These are phyloP conservation scores for Paralichthys olivaceus DNA, from an alignment of 2,113 vertebrate genomes.

Conservation along the genomic window DNA sequence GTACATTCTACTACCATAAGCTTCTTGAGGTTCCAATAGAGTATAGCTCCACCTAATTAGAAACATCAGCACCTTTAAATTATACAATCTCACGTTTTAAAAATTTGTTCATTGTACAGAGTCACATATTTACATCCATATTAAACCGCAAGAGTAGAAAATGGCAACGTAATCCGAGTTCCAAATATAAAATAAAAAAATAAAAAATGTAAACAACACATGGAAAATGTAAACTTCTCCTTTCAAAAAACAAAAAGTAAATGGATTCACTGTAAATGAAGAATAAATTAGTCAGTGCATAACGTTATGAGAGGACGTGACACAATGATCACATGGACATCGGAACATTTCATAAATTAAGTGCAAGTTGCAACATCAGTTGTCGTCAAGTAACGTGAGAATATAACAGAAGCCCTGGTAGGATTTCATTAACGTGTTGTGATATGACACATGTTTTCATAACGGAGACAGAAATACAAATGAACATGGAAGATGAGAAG, in stretches of 20 bases:
- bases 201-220: slow-evolving; percentile 46
- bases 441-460: slow-evolving; percentile 19
- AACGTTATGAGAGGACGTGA: slow-evolving; percentile 43
- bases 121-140: slow-evolving; percentile 74
- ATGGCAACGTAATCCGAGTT: slow-evolving; percentile 67
- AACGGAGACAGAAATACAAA: slow-evolving; percentile 24
- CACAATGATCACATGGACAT: slow-evolving; percentile 23
- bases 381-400: slow-evolving; percentile 6
- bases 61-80: slow-evolving; percentile 82
- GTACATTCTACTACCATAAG: slow-evolving; percentile 74
- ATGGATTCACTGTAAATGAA: slow-evolving; percentile 22
- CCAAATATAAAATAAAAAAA: slow-evolving; percentile 62
- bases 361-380: slow-evolving; percentile 49
- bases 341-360: slow-evolving; percentile 50
- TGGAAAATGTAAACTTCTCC: slow-evolving; percentile 70
- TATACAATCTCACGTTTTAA: slow-evolving; percentile 78
- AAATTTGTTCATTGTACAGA: slow-evolving; percentile 78
- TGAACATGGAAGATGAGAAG: not conserved
- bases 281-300: slow-evolving; percentile 58
- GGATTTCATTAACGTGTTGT: slow-evolving; percentile 24
- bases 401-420: slow-evolving; percentile 48
- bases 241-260: slow-evolving; percentile 6
- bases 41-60: slow-evolving; percentile 63
- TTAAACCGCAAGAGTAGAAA: slow-evolving; percentile 73
- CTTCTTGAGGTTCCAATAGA: slow-evolving; percentile 66